These are phyloP conservation scores for Melospiza melodia DNA, from an alignment of 2,113 vertebrate species.

Conservation along the genomic window DNA sequence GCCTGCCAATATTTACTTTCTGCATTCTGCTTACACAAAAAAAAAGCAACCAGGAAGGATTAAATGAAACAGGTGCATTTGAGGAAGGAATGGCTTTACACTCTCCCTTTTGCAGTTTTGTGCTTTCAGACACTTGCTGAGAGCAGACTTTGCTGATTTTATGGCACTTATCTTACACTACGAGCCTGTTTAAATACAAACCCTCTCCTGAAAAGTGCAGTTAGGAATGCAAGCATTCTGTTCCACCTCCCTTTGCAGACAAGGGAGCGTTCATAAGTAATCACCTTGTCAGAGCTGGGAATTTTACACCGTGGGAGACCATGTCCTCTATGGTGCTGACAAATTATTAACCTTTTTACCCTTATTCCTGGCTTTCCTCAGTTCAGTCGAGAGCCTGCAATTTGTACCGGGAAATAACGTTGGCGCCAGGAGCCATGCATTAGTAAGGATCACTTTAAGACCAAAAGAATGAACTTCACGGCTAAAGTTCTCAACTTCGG, in stretches of 20 bases:
- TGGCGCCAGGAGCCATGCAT: rapidly evolving
- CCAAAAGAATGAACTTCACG: rapidly evolving
- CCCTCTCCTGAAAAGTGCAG: rapidly evolving
- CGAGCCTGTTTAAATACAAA: neutral
- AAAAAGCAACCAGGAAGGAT: neutral
- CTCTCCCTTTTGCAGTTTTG: neutral
- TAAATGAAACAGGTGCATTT: neutral
- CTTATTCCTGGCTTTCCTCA: neutral
- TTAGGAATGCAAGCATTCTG: neutral
- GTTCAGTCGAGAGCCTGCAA: rapidly evolving
- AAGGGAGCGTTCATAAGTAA: neutral
- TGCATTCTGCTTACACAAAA: neutral
- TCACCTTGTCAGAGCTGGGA: rapidly evolving
- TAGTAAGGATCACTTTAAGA: neutral
- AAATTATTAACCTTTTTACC: neutral
- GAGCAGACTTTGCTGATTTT: neutral
- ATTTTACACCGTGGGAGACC: neutral
- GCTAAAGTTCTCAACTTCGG: neutral
- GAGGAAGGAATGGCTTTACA: neutral
- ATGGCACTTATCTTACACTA: neutral
- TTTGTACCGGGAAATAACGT: neutral
- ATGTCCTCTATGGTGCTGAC: rapidly evolving
- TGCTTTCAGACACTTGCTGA: neutral
- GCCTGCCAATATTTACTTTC: neutral
- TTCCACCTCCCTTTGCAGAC: neutral